phyloP scores from a whole-genome alignment of 1,140 invertebrate genomes.

The Lepidurus couesii region DNA sequence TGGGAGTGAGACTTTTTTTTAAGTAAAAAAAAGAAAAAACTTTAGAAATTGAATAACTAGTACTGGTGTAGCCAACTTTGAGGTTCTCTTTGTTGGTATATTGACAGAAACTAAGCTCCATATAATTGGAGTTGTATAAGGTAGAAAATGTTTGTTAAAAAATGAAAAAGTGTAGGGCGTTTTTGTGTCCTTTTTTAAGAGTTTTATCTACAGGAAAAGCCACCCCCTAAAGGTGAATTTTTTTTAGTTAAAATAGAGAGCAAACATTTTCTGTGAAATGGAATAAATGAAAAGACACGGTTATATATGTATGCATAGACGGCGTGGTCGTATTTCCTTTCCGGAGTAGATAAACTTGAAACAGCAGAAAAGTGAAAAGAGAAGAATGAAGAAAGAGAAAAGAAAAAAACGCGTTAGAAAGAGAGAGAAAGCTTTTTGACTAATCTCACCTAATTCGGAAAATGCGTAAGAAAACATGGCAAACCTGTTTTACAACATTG shows the following conservation, averaged over 20 bases:
- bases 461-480: too few relatives aligned
- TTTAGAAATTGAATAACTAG: background rate
- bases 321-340: background rate
- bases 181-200: background rate
- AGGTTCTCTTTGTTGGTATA: too few relatives aligned
- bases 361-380: background rate
- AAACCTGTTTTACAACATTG: too few relatives aligned
- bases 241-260: background rate
- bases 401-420: background rate
- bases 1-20: background rate
- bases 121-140: too few relatives aligned
- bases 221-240: background rate
- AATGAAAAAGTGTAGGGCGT: too few relatives aligned
- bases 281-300: too few relatives aligned
- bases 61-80: background rate
- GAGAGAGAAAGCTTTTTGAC: background rate
- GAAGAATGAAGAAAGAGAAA: background rate
- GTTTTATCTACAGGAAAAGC: slow-evolving; percentile 5
- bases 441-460: too few relatives aligned
- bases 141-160: too few relatives aligned
- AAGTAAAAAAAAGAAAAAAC: background rate
- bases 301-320: background rate
- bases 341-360: slow-evolving; percentile 6
- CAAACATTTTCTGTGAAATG: too few relatives aligned
- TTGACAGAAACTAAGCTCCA: too few relatives aligned